Percentiles rank a stretch among this genome's conserved stretches.
Evolutionary conservation across 2,797 vertebrate species (phyloP).

Genomic region (Danio aesculapii): DNA sequence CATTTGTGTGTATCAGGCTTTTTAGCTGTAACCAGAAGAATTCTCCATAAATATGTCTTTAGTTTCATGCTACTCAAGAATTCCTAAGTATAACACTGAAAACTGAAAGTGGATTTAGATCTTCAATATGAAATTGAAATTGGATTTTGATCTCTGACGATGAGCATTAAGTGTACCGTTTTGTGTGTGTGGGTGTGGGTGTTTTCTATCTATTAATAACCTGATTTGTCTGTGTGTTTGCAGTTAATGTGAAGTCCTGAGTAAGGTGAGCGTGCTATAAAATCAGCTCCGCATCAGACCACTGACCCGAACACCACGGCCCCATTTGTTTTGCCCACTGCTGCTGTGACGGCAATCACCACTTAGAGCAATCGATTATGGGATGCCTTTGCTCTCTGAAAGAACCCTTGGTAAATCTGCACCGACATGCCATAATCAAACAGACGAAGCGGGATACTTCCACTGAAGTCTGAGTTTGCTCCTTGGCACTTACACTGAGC

Average conservation of each 20-base stretch:
- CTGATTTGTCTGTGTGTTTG: slow-evolving; percentile 60
- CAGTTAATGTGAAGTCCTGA: slow-evolving; percentile 85
- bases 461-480: neutral
- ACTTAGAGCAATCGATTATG: slow-evolving; percentile 22
- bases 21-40: too few species aligned
- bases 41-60: too few species aligned
- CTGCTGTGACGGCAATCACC: slow-evolving; percentile 28
- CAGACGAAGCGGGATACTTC: neutral
- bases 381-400: slow-evolving; percentile 50
- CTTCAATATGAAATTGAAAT: too few species aligned
- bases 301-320: slow-evolving; percentile 34
- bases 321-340: neutral
- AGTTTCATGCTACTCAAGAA: too few species aligned
- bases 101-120: too few species aligned
- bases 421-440: slow-evolving; percentile 3
- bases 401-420: slow-evolving; percentile 6
- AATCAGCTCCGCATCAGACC: slow-evolving; percentile 38
- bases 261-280: slow-evolving; percentile 55
- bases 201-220: neutral
- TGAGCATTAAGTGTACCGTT: neutral
- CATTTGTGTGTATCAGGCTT: too few species aligned
- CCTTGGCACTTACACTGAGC: neutral
- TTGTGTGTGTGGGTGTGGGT: neutral
- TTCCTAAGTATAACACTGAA: too few species aligned
- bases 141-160: too few species aligned